Percentiles rank a stretch among this genome's conserved stretches.
phyloP scores from a whole-genome alignment of 2,888 invertebrate species.

The Fragum fragum region DNA sequence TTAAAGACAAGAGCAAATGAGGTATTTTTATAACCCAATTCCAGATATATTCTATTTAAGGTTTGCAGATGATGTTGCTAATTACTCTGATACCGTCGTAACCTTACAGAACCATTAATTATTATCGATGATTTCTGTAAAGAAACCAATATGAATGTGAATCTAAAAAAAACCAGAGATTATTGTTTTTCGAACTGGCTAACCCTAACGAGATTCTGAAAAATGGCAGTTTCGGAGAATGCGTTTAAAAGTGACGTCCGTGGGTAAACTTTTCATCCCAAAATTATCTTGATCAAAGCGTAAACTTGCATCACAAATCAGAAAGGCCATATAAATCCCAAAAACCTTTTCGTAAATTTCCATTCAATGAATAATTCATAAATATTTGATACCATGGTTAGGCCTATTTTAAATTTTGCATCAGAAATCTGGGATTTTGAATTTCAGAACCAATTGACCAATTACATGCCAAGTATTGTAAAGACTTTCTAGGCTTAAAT shows the following conservation, averaged over 20 bases:
- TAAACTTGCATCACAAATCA: slow-evolving; percentile 15
- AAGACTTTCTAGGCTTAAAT: slow-evolving; percentile 9
- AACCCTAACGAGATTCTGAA: slow-evolving; percentile 9
- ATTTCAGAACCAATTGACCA: not conserved
- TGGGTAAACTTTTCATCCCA: slow-evolving; percentile 17
- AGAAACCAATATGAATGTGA: slow-evolving; percentile 14
- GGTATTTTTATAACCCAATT: no score
- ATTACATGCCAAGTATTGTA: slow-evolving; percentile 1
- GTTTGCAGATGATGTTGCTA: no score
- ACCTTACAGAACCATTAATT: slow-evolving; percentile 20
- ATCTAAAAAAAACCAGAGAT: slow-evolving; percentile 22
- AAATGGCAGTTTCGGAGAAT: slow-evolving; percentile 3
- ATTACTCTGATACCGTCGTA: slow-evolving; percentile 11
- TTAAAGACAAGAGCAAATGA: no score
- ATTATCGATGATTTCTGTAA: slow-evolving; percentile 22
- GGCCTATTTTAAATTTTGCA: slow-evolving; percentile 11
- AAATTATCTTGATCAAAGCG: slow-evolving; percentile 8
- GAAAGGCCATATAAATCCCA: not conserved
- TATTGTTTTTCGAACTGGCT: slow-evolving; percentile 20
- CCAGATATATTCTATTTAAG: no score
- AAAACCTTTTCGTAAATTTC: slow-evolving; percentile 5
- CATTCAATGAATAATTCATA: slow-evolving; percentile 7
- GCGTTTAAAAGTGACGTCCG: not conserved
- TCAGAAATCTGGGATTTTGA: slow-evolving; percentile 31
- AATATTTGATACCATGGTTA: no score